These are phyloP conservation scores for Mesoligia furuncula DNA, from an alignment of 2,888 invertebrate genomes.

Conservation along the genomic window DNA sequence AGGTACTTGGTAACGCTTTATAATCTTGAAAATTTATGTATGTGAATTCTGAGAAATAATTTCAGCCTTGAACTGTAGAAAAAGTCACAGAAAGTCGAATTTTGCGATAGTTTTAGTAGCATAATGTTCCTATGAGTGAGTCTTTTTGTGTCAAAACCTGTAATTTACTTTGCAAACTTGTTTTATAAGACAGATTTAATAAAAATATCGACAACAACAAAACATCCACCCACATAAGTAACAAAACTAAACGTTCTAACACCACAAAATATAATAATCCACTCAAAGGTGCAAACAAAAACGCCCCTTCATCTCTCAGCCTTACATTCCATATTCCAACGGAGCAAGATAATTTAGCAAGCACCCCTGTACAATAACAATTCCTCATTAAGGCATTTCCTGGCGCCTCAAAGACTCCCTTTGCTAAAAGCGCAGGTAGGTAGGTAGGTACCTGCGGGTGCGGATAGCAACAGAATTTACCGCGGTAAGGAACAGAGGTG, in stretches of 20 bases:
- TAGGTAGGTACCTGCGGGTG: slow-evolving; percentile 4
- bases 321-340: slow-evolving; percentile 24
- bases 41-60: neutral
- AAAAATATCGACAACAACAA: slow-evolving; percentile 2
- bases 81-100: neutral
- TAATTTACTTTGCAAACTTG: neutral
- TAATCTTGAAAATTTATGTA: neutral
- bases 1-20: neutral
- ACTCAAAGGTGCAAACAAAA: slow-evolving; percentile 30
- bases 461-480: slow-evolving; percentile 44
- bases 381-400: slow-evolving; percentile 67
- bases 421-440: slow-evolving; percentile 50
- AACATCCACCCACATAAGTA: neutral
- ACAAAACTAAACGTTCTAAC: slow-evolving; percentile 13
- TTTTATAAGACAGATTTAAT: neutral
- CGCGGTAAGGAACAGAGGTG: slow-evolving; percentile 56
- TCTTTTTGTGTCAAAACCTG: neutral
- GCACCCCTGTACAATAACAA: slow-evolving; percentile 61
- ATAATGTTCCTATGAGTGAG: neutral
- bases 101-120: neutral
- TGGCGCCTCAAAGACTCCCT: slow-evolving; percentile 57
- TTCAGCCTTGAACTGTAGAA: neutral
- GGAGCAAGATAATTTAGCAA: slow-evolving; percentile 53
- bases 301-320: neutral
- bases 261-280: slow-evolving; percentile 34